Conservation (phyloP, 2,113 vertebrate genomes). For the Lepisosteus osseus region DNA sequence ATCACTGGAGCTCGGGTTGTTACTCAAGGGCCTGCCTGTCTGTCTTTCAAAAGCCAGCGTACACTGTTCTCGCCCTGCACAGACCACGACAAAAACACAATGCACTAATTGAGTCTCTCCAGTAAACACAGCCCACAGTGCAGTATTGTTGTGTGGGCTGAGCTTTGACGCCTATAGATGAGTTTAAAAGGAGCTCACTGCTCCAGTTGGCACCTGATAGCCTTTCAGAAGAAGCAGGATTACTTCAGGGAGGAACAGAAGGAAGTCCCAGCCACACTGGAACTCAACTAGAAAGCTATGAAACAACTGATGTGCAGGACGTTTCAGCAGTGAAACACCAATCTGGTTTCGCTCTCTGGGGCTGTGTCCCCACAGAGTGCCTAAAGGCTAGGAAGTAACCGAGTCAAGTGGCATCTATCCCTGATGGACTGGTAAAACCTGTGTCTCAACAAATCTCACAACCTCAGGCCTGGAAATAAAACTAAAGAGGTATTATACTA, state of each 20-base stretch:
- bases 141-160: conserved; percentile 2
- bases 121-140: conserved; percentile 19
- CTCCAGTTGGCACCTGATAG: neutral
- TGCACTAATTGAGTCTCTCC: conserved; percentile 25
- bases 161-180: conserved; percentile 25
- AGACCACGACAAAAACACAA: neutral
- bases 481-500: too few relatives aligned
- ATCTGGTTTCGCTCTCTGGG: conserved; percentile 4
- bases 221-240: conserved; percentile 1
- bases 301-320: conserved; percentile 20
- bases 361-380: neutral
- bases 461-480: too few relatives aligned
- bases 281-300: neutral
- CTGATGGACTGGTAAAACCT: too few relatives aligned
- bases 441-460: too few relatives aligned
- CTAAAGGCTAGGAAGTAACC: neutral
- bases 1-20: conserved; percentile 1
- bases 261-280: neutral
- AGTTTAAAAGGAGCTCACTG: conserved; percentile 1
- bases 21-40: neutral
- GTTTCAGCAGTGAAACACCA: conserved; percentile 22
- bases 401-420: neutral
- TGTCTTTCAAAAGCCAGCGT: neutral
- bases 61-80: conserved; percentile 9
- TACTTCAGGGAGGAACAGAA: conserved; percentile 5